Evolutionary conservation across 2,888 invertebrate genomes (phyloP).

Genomic region (Pomacea canaliculata): DNA sequence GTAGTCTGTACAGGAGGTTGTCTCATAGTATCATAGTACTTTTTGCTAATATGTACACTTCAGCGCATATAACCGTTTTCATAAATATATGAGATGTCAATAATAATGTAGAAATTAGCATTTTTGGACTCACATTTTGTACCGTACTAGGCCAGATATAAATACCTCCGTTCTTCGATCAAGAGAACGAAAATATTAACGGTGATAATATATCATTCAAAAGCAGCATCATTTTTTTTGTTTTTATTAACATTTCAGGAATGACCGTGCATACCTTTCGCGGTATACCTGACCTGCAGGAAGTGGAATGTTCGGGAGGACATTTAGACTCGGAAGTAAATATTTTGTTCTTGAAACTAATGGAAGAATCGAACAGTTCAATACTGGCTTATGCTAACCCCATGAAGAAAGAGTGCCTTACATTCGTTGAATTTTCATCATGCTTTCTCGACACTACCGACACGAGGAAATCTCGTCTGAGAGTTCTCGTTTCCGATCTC

Average conservation of each 20-base stretch:
- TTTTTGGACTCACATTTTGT: too few relatives aligned
- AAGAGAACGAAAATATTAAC: too few relatives aligned
- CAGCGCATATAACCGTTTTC: too few relatives aligned
- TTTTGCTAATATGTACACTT: too few relatives aligned
- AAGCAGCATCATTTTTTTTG: too few relatives aligned
- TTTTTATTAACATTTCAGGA: not conserved
- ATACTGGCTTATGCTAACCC: slow-evolving; percentile 4
- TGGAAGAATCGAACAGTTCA: not conserved
- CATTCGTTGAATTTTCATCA: slow-evolving; percentile 4
- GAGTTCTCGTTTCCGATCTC: slow-evolving; percentile 13
- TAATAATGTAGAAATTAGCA: too few relatives aligned
- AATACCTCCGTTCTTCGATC: too few relatives aligned
- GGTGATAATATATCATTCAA: too few relatives aligned
- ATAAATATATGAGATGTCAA: too few relatives aligned
- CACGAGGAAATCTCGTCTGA: slow-evolving; percentile 1
- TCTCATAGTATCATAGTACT: too few relatives aligned
- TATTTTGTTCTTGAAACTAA: slow-evolving; percentile 6
- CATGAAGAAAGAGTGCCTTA: slow-evolving; percentile 8
- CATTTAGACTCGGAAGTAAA: slow-evolving; percentile 5
- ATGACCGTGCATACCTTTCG: not conserved
- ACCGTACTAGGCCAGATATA: too few relatives aligned
- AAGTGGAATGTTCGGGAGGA: slow-evolving; percentile 21
- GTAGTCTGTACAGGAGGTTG: too few relatives aligned
- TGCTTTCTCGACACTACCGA: not conserved
- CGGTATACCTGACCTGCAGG: not conserved